Conservation (phyloP, 2,888 invertebrate species). For the Saturnia pavonia region DNA sequence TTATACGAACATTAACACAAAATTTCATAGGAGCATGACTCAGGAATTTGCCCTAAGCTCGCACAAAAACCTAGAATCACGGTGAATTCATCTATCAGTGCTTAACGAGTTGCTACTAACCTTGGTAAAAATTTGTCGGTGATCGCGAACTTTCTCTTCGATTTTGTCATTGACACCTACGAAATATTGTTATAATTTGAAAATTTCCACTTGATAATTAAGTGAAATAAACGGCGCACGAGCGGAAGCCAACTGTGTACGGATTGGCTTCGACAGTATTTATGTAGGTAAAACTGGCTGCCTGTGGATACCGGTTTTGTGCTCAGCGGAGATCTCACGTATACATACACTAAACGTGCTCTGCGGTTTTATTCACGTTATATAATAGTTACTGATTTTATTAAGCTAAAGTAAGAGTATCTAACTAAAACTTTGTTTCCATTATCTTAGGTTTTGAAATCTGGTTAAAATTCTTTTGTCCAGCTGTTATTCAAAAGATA, state of each 20-base stretch:
- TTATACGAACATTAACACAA: constrained; percentile 10
- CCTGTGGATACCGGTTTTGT: constrained; percentile 42
- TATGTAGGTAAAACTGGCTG: constrained; percentile 41
- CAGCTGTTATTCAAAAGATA: too few relatives aligned
- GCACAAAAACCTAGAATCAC: constrained; percentile 20
- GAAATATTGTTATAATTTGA: constrained; percentile 49
- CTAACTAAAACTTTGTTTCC: neutral
- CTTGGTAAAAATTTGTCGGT: constrained; percentile 80
- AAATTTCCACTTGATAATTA: constrained; percentile 62
- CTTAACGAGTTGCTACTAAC: constrained; percentile 48
- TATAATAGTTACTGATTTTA: neutral
- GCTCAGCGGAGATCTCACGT: constrained; percentile 15
- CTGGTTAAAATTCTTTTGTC: too few relatives aligned
- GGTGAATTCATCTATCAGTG: constrained; percentile 20
- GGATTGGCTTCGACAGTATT: constrained; percentile 43
- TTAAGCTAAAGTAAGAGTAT: neutral
- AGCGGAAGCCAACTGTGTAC: constrained; percentile 50
- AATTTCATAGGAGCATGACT: constrained; percentile 18
- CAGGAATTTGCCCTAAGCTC: constrained; percentile 8
- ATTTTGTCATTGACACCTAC: constrained; percentile 82
- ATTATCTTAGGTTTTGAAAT: too few relatives aligned
- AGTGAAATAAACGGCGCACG: constrained; percentile 53
- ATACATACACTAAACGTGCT: neutral
- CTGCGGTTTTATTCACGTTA: neutral
- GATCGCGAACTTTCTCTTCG: constrained; percentile 78